Evolutionary conservation across 1,140 invertebrate genomes (phyloP).

Genomic region (Scylla paramamosain): DNA sequence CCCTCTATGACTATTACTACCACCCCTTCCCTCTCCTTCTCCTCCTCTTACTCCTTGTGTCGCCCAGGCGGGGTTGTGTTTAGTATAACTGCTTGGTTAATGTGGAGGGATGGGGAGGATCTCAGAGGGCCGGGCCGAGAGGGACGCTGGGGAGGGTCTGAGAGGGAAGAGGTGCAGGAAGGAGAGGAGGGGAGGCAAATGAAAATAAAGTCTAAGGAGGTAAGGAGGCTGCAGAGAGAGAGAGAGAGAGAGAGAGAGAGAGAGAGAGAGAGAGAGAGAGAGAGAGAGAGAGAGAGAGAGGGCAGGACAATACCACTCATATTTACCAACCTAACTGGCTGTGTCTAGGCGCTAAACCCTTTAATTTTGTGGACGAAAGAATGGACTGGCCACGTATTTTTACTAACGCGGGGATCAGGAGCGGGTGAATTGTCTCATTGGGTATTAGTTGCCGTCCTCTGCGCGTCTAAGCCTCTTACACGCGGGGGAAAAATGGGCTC

Average conservation of each 20-base stretch:
- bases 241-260: background rate
- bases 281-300: constrained; percentile 8
- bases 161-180: no score
- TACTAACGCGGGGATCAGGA: background rate
- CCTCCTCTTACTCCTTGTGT: background rate
- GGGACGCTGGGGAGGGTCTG: background rate
- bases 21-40: no score
- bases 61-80: background rate
- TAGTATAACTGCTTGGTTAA: background rate
- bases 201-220: no score
- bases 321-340: background rate
- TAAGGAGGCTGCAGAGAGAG: no score
- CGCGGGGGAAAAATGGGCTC: background rate
- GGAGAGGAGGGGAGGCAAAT: no score
- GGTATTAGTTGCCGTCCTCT: background rate
- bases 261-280: constrained; percentile 20
- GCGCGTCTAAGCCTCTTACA: background rate
- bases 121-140: background rate
- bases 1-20: no score
- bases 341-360: no score
- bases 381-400: background rate
- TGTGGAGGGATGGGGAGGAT: background rate
- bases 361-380: no score
- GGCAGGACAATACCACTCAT: background rate
- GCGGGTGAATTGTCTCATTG: background rate